These are phyloP conservation scores for Laticauda laticaudata DNA, from an alignment of 2,113 vertebrate species.

Conservation along the genomic window DNA sequence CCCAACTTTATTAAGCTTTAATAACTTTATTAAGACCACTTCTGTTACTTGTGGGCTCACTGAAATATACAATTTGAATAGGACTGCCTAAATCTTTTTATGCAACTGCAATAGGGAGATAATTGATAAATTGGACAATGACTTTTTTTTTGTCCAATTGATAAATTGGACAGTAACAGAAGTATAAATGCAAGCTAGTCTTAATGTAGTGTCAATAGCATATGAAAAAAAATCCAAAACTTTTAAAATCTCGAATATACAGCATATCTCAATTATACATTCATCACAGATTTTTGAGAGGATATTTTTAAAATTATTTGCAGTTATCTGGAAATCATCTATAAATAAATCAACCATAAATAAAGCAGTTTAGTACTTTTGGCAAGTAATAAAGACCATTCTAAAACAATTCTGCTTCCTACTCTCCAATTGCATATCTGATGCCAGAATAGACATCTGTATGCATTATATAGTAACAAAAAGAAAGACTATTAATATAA, in stretches of 20 bases:
- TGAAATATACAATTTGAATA: not conserved
- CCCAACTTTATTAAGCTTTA: not conserved
- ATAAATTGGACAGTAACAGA: conserved; percentile 31
- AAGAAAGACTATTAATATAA: conserved; percentile 29
- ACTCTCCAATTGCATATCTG: conserved; percentile 26
- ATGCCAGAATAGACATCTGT: conserved; percentile 33
- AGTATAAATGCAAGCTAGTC: conserved; percentile 25
- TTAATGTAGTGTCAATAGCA: conserved; percentile 50
- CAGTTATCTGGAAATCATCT: conserved; percentile 43
- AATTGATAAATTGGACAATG: conserved; percentile 34
- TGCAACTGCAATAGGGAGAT: not conserved
- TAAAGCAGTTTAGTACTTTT: conserved; percentile 18
- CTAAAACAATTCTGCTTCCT: conserved; percentile 43
- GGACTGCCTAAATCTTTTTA: not conserved
- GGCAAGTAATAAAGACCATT: conserved; percentile 37
- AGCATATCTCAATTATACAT: conserved; percentile 38
- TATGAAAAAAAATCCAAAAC: conserved; percentile 28
- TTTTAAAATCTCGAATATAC: not conserved
- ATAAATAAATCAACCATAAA: not conserved
- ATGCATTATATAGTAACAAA: conserved; percentile 14
- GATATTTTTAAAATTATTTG: conserved; percentile 31
- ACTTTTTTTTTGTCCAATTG: not conserved
- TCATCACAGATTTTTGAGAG: conserved; percentile 29
- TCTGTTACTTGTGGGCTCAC: not conserved
- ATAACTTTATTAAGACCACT: not conserved